Percentiles rank a stretch among this genome's conserved stretches.
These are phyloP conservation scores for Microctenopoma stevenorrisi DNA, from an alignment of 2,797 vertebrate species.

Conservation along the genomic window DNA sequence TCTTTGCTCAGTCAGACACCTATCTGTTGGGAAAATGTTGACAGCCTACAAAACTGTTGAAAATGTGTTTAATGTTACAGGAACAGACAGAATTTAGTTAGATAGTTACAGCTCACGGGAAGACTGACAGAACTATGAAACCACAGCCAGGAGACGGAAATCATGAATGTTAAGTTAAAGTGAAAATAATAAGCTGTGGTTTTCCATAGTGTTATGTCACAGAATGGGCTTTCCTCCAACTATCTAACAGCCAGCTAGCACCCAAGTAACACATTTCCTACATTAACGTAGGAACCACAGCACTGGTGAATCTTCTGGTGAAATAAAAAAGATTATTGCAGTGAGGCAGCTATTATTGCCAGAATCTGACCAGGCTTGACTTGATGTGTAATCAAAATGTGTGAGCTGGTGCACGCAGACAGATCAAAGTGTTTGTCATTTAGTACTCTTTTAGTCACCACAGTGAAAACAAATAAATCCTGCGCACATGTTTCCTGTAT, in stretches of 20 bases:
- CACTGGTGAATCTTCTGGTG: too few relatives aligned
- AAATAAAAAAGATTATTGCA: too few relatives aligned
- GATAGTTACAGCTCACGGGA: neutral
- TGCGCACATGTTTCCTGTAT: constrained; percentile 16
- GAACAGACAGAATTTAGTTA: neutral
- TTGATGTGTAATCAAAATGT: neutral
- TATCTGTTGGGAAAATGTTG: neutral
- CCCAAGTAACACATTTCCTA: too few relatives aligned
- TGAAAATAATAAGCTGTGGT: neutral
- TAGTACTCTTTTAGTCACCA: constrained; percentile 8
- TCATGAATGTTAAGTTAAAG: neutral
- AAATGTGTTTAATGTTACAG: neutral
- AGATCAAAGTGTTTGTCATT: neutral
- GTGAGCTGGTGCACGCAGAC: neutral
- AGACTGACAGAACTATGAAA: neutral
- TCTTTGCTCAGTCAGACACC: constrained; percentile 6
- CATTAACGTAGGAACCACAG: too few relatives aligned
- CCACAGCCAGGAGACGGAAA: neutral
- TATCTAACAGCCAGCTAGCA: too few relatives aligned
- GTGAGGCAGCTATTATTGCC: too few relatives aligned
- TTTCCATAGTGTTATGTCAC: neutral
- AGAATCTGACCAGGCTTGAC: neutral
- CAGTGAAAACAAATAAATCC: constrained; percentile 13
- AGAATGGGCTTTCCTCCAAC: too few relatives aligned
- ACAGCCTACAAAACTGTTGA: neutral